Evolutionary conservation across 2,113 vertebrate genomes (phyloP).

Genomic region (Mormyrus iriodes): DNA sequence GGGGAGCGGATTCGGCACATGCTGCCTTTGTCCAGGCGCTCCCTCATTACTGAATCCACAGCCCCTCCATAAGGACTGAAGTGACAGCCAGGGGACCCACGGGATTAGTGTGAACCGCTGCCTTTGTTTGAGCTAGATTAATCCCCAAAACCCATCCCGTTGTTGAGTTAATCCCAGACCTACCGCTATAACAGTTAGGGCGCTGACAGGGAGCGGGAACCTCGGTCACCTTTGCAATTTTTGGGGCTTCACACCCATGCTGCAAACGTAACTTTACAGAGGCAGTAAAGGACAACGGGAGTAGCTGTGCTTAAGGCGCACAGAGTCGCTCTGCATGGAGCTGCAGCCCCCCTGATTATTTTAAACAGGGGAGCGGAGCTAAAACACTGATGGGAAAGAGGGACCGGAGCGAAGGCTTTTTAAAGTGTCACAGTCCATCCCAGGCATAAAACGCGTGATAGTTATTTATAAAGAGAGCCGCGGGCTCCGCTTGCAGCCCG

Average conservation of each 20-base stretch:
- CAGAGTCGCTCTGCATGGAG: slow-evolving; percentile 31
- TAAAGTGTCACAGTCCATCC: neutral
- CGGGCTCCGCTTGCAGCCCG: neutral
- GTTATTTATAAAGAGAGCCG: neutral
- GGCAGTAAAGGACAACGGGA: neutral
- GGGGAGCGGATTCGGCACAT: neutral
- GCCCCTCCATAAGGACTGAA: neutral
- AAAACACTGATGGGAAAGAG: slow-evolving; percentile 19
- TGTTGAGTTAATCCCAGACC: neutral
- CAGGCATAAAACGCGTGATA: neutral
- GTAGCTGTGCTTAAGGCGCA: neutral
- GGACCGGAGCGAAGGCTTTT: neutral
- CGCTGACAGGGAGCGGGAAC: neutral
- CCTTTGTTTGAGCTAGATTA: neutral
- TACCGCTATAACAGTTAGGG: neutral
- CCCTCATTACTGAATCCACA: neutral
- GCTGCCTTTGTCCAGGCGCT: neutral
- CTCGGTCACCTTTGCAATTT: neutral
- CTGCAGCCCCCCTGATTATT: slow-evolving; percentile 48
- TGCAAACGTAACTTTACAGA: neutral
- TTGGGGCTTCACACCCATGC: neutral
- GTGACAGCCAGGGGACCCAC: neutral
- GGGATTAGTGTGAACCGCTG: neutral
- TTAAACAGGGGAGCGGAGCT: slow-evolving; percentile 48
- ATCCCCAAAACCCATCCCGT: neutral